Base-by-base conservation (phyloP, 2,888 invertebrate species). In the Drosophila paramelanica region DNA sequence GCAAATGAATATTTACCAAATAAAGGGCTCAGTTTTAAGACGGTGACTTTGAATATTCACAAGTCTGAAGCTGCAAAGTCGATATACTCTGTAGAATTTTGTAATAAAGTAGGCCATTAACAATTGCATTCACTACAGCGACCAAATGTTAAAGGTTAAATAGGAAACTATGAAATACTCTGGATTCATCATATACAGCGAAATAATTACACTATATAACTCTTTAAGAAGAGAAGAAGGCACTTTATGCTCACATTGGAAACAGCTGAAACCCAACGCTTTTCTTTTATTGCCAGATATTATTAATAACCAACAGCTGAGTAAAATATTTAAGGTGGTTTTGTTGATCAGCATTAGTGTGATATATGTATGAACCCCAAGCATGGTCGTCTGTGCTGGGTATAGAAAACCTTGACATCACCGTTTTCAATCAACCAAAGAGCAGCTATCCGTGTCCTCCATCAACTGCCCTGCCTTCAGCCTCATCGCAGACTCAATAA, bases 381-480 rank as follows among this genome's bases (percentile, higher is more conserved):
- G 10, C n/a, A 33, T n/a, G 25, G 17, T 41, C 27, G 17, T 41
- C 27, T 68, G 5, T 27, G 38, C 17, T 57, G 53, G 36, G 58
- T 36, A 51, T 36, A 25, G 51, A 36, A 61, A 69, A 47, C 79
- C 71, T 81, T 73, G 76, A 66, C 70, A 76, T 82, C 79, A 87
- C 74, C 75, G 81, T 84, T 84, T 84, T 84, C 83, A 84, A 84
- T 87, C 83, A 84, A 87, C 77, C 77, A 84, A 84, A 87, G 53
- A 77, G 79, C 73, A 66, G 61, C 60, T 43, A 53, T 50, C 67
- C 68, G 46, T 51, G 2, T 41, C 60, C 57, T 38, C 61, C 57
- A 42, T 14, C 49, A 41, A 46, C 67, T 67, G 39, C 39, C 33
- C 25, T 42, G 57, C 51, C 33, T 49, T 57, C 65, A 55, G 53